These are phyloP conservation scores for Gryon sp. DNA, from an alignment of 1,140 invertebrate genomes.

Conservation along the genomic window DNA sequence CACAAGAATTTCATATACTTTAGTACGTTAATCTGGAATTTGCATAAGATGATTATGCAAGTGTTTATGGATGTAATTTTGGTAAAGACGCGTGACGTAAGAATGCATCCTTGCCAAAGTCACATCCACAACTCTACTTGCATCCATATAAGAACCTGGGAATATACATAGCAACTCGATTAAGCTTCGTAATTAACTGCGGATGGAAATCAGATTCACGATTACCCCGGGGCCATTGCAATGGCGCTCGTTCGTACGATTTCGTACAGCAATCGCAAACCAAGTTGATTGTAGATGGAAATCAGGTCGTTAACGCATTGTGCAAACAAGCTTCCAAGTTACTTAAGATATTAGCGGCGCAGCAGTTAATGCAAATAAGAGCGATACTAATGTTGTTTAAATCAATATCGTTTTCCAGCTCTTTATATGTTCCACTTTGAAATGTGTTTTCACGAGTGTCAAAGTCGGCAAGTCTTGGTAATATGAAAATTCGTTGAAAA, in stretches of 20 bases:
- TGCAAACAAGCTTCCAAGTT: constrained; percentile 60
- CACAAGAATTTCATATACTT: too few species aligned
- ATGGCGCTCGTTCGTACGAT: constrained; percentile 55
- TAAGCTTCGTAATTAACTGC: constrained; percentile 61
- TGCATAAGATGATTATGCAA: constrained; percentile 49
- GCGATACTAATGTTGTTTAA: constrained; percentile 46
- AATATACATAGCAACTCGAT: constrained; percentile 61
- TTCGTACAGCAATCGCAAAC: constrained; percentile 57
- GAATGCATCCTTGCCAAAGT: too few species aligned
- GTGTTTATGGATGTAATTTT: constrained; percentile 56
- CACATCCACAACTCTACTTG: constrained; percentile 27
- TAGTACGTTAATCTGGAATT: constrained; percentile 14
- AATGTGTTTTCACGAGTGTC: too few species aligned
- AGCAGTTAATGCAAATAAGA: constrained; percentile 56
- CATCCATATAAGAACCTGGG: constrained; percentile 46
- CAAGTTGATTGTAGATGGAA: constrained; percentile 61
- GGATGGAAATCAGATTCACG: constrained; percentile 64
- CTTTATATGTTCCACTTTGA: too few species aligned
- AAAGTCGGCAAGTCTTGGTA: too few species aligned
- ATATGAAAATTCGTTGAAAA: too few species aligned
- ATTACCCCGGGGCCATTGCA: constrained; percentile 52
- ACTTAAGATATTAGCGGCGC: constrained; percentile 53
- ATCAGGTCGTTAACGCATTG: constrained; percentile 63
- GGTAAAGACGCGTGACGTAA: constrained; percentile 47
- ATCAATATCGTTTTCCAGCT: constrained; percentile 25